Conservation (phyloP, 2,113 vertebrate species). For the Tragulus kanchil region DNA sequence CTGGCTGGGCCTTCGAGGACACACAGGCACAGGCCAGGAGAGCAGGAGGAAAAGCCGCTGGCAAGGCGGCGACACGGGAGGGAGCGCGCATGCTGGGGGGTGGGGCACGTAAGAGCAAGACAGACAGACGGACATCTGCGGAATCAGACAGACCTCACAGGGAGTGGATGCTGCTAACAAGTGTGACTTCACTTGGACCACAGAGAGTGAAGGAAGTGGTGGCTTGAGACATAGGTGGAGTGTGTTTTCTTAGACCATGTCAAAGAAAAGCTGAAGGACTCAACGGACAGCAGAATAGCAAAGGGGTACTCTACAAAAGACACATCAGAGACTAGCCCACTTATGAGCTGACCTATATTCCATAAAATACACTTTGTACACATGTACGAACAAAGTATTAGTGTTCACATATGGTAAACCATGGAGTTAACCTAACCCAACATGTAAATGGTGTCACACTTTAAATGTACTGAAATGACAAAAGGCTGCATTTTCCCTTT, state of each 20-base stretch:
- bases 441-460: not conserved
- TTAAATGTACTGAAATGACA: not conserved
- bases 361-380: not conserved
- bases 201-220: not conserved
- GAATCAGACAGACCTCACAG: not conserved
- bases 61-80: not conserved
- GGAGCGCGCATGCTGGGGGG: fast-evolving
- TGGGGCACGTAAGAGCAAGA: not conserved
- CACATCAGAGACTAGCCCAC: not conserved
- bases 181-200: not conserved
- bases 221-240: not conserved
- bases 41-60: not conserved
- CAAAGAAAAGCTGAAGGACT: not conserved
- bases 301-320: not conserved
- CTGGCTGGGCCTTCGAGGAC: not conserved
- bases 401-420: not conserved
- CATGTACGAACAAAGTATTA: not conserved
- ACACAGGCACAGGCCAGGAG: too few relatives aligned
- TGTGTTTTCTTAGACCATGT: not conserved
- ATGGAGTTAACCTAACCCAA: not conserved
- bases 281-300: not conserved
- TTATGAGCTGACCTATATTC: not conserved
- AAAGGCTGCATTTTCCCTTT: not conserved
- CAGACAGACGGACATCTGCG: not conserved
- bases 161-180: not conserved